Base-by-base conservation (phyloP, 2,797 vertebrate species). In the Lutjanus argentimaculatus region DNA sequence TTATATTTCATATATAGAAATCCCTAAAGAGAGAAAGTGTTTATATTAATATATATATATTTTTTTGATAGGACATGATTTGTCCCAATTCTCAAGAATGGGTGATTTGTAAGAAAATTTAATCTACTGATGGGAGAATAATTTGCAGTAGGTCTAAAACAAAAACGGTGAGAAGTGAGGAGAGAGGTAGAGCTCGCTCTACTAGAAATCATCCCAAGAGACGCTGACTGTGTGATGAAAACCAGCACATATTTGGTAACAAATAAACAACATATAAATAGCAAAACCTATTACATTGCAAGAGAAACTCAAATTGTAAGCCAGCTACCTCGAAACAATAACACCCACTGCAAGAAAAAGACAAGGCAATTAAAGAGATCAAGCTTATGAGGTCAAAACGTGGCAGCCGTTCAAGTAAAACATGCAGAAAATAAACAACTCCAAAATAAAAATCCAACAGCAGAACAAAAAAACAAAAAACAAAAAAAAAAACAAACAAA, bases 391-490 rank as follows among this genome's bases (percentile, higher is more conserved):
- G 97, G 97, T 97, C 96, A 96, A 96, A 95, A 95, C 94, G 96
- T 97, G 93, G 96, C 97, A 96, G 96, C 97, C 97, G 95, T 99
- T 98, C 98, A 99, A 98, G 97, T 98, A 97, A 97, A 96, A 97
- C 96, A 97, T 97, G 97, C 97, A 96, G 93, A 95, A 93, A 91
- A 90, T 79, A 80, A 88, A 75, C 75, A 76, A 80, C 63, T 89
- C 74, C 42, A 82, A 94, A 91, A 90, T 90, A 93, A 88, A 94
- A 88, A 93, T 77, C 82, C 80, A 93, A 93, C 80, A 85, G 78
- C 84, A 77, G 72, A 51, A 62, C 70, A 91, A 76, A 91, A 77
- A 90, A 45, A 10, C 52, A 75, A 21, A 63, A 75, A 36, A 36
- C 2, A 3, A 10, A 55, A 75, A 21, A 63, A 75, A 36, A 36